phyloP scores from a whole-genome alignment of 2,113 vertebrate genomes.

The Oryzias melastigma region DNA sequence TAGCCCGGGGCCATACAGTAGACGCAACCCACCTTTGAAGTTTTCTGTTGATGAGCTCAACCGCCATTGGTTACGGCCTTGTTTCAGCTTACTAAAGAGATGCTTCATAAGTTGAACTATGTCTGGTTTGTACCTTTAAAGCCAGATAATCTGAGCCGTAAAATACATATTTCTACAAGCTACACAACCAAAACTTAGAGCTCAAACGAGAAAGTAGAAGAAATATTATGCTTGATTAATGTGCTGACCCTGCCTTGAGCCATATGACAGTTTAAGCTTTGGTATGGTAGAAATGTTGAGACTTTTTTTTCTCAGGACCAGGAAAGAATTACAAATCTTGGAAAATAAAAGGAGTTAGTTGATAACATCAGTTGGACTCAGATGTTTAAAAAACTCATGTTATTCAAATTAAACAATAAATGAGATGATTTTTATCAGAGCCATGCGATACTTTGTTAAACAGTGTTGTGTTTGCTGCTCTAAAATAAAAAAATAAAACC shows the following conservation, averaged over 20 bases:
- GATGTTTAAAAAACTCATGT: too few relatives aligned
- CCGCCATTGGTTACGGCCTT: constrained; percentile 31
- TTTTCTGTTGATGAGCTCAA: constrained; percentile 44
- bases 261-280: constrained; percentile 22
- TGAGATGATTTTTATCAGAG: too few relatives aligned
- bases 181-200: constrained; percentile 11
- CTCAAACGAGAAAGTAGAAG: constrained; percentile 14
- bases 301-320: neutral
- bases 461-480: too few relatives aligned
- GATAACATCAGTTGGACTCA: too few relatives aligned
- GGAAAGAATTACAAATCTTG: too few relatives aligned
- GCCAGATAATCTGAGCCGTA: constrained; percentile 19
- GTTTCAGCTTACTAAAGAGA: constrained; percentile 21
- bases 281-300: neutral
- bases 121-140: constrained; percentile 15
- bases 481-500: too few relatives aligned
- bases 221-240: constrained; percentile 17
- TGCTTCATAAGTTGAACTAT: constrained; percentile 28
- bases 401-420: too few relatives aligned
- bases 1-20: constrained; percentile 47
- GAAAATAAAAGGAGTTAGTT: too few relatives aligned
- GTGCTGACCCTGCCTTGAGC: neutral
- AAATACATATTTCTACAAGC: constrained; percentile 27
- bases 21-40: constrained; percentile 52
- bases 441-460: too few relatives aligned